Evolutionary conservation across 2,113 vertebrate genomes (phyloP).

Genomic region (Oxyruncus cristatus): DNA sequence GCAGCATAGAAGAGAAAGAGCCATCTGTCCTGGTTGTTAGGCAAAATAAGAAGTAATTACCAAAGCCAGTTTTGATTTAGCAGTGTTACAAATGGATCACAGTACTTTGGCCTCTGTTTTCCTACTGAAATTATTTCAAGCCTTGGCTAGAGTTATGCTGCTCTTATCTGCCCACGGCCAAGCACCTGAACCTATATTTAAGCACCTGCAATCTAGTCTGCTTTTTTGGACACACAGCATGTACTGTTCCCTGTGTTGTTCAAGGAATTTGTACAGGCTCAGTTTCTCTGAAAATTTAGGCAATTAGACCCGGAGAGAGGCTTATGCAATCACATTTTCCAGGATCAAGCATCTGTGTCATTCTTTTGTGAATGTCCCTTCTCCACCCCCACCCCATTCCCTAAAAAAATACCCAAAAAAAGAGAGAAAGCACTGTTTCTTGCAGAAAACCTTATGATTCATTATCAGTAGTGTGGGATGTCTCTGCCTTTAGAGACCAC

Average conservation of each 20-base stretch:
- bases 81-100: background rate
- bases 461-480: accelerated
- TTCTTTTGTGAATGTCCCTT: background rate
- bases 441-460: background rate
- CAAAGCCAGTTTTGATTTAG: constrained; percentile 14
- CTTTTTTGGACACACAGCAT: constrained; percentile 9
- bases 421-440: background rate
- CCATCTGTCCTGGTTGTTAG: background rate
- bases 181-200: constrained; percentile 17
- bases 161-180: background rate
- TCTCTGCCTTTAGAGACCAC: background rate
- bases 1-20: background rate
- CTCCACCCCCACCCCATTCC: background rate
- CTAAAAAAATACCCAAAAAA: background rate
- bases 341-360: background rate
- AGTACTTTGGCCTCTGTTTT: background rate
- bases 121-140: background rate
- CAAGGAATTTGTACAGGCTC: background rate
- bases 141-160: background rate
- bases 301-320: background rate
- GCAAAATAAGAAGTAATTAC: constrained; percentile 18
- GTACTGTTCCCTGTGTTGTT: constrained; percentile 9
- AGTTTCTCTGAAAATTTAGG: constrained; percentile 22
- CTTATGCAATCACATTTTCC: background rate
- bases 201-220: constrained; percentile 11